These are phyloP conservation scores for Drosophila subpulchrella DNA, from an alignment of 1,140 invertebrate genomes.

Conservation along the genomic window DNA sequence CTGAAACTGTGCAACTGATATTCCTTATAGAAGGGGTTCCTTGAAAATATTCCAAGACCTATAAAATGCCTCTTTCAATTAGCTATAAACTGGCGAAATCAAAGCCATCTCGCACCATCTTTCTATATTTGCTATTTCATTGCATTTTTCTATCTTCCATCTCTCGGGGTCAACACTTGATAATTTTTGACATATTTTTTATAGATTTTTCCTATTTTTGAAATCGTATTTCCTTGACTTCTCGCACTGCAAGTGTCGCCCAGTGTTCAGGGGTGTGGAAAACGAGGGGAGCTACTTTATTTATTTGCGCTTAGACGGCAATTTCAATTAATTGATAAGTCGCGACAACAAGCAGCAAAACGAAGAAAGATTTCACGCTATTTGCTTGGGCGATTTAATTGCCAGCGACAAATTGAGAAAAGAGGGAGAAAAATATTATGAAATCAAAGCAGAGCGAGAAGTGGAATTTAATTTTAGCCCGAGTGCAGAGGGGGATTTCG, in stretches of 20 bases:
- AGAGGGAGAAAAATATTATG: conserved; percentile 1
- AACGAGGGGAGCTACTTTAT: conserved; percentile 53
- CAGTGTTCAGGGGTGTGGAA: conserved; percentile 25
- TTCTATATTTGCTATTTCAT: neutral
- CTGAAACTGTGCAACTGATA: too few species aligned
- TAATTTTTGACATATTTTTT: conserved; percentile 36
- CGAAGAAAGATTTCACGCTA: conserved; percentile 66
- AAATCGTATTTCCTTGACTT: conserved; percentile 17
- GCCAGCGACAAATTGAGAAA: conserved; percentile 69
- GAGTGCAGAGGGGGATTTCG: neutral
- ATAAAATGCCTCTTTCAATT: conserved; percentile 47
- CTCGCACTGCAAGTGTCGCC: conserved; percentile 40
- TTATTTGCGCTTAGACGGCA: conserved; percentile 79
- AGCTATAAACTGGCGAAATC: conserved; percentile 47
- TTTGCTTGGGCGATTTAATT: conserved; percentile 70
- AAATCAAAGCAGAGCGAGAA: conserved; percentile 8
- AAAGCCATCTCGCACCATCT: conserved; percentile 32
- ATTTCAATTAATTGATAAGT: conserved; percentile 83
- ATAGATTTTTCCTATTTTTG: conserved; percentile 23
- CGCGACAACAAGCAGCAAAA: conserved; percentile 30
- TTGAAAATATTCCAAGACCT: neutral
- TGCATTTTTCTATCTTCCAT: neutral
- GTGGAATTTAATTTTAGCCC: conserved; percentile 14
- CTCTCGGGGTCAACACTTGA: conserved; percentile 31
- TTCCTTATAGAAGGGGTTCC: neutral